Conservation (phyloP, 2,113 vertebrate species). For the Sapayoa aenigma region DNA sequence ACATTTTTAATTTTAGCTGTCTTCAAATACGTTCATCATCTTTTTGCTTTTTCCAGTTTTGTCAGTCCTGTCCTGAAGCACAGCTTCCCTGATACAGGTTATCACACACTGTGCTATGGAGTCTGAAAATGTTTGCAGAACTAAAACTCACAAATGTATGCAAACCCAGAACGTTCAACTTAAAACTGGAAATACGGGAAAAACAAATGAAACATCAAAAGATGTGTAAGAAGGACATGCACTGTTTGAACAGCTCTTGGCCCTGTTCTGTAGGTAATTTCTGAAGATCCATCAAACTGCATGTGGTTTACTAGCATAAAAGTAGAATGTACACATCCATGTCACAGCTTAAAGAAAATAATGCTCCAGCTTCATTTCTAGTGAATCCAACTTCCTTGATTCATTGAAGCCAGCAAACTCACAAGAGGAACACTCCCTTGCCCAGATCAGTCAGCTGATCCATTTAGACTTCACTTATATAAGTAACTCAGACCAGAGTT, state of each 20-base stretch:
- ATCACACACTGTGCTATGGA: background rate
- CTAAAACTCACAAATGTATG: background rate
- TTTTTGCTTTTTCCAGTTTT: background rate
- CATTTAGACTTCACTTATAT: background rate
- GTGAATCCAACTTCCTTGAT: background rate
- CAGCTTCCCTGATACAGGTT: background rate
- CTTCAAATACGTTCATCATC: background rate
- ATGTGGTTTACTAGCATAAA: background rate
- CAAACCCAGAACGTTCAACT: background rate
- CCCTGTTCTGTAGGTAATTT: background rate
- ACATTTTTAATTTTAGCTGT: background rate
- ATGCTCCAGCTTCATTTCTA: background rate
- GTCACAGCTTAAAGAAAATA: background rate
- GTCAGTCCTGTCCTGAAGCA: background rate
- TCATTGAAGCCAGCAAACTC: background rate
- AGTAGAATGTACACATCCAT: background rate
- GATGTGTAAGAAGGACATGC: background rate
- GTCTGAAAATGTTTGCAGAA: background rate
- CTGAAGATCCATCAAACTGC: background rate
- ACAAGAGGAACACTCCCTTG: background rate
- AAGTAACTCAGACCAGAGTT: background rate
- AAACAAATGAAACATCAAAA: background rate
- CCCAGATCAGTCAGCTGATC: background rate
- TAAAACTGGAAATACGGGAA: background rate
- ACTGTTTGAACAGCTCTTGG: background rate